Conservation (phyloP, 2,113 vertebrate genomes). For the Plestiodon gilberti region DNA sequence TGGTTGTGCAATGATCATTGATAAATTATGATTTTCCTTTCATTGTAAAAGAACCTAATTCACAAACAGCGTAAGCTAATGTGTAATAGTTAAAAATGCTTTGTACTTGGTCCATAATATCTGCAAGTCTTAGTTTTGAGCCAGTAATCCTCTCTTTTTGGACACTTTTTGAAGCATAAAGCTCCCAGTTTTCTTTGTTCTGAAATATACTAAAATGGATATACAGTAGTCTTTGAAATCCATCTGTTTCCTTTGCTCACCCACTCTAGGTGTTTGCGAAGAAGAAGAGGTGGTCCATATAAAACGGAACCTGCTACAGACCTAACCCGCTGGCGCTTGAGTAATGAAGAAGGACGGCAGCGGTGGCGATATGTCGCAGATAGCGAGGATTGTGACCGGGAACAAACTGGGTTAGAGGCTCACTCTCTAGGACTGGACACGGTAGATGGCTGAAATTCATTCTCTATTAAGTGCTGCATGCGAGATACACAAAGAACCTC, state of each 20-base stretch:
- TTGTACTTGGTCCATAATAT: too few relatives aligned
- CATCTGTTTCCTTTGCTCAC: neutral
- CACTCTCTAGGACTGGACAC: constrained; percentile 82
- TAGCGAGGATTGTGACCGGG: constrained; percentile 52
- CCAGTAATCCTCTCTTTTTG: neutral
- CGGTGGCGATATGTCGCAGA: constrained; percentile 76
- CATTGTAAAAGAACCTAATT: neutral
- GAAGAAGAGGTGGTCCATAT: constrained; percentile 83
- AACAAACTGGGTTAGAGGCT: constrained; percentile 79
- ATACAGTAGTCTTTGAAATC: too few relatives aligned
- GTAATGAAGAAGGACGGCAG: constrained; percentile 80
- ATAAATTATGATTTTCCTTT: neutral
- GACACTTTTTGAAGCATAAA: neutral
- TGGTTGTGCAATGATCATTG: neutral
- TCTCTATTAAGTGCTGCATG: neutral
- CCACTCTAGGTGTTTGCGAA: constrained; percentile 74
- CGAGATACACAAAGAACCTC: neutral
- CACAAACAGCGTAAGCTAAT: neutral
- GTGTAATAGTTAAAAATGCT: neutral
- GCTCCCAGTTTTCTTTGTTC: neutral
- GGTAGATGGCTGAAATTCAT: constrained; percentile 50
- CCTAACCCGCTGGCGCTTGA: constrained; percentile 80
- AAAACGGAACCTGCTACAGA: constrained; percentile 79
- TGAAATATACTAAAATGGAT: neutral
- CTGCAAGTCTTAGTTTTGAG: neutral